Evolutionary conservation across 35 echinoderm and acorn worm genomes (phyloP).

Genomic region (Ophiothrix spiculata): DNA sequence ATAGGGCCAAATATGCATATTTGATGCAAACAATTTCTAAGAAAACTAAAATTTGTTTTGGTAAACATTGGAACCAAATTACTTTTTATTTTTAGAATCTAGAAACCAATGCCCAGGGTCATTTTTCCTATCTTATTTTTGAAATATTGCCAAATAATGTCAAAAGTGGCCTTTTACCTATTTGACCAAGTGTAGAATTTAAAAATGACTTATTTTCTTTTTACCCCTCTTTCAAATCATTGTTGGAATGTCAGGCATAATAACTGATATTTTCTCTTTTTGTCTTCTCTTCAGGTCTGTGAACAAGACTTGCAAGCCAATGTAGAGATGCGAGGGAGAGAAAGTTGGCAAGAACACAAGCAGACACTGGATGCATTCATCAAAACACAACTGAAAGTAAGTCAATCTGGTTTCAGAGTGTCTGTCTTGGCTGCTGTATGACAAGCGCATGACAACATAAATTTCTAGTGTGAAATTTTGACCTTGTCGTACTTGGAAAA

Average conservation of each 20-base stretch:
- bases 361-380: constrained; percentile 14
- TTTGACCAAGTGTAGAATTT: background rate
- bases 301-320: background rate
- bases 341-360: constrained; percentile 15
- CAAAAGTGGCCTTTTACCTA: background rate
- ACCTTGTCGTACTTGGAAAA: no score
- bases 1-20: no score
- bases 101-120: background rate
- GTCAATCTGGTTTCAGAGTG: no score
- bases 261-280: background rate
- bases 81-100: no score
- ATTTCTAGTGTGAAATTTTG: no score
- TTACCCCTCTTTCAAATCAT: background rate
- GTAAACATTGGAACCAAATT: no score
- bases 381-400: constrained; percentile 24
- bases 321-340: background rate
- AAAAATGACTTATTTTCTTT: background rate
- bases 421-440: no score
- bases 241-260: background rate
- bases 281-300: background rate
- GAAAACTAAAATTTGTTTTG: no score
- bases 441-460: no score
- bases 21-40: no score
- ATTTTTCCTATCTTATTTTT: background rate
- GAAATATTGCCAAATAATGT: background rate